These are phyloP conservation scores for Tinea pellionella DNA, from an alignment of 2,888 invertebrate genomes.

Conservation along the genomic window DNA sequence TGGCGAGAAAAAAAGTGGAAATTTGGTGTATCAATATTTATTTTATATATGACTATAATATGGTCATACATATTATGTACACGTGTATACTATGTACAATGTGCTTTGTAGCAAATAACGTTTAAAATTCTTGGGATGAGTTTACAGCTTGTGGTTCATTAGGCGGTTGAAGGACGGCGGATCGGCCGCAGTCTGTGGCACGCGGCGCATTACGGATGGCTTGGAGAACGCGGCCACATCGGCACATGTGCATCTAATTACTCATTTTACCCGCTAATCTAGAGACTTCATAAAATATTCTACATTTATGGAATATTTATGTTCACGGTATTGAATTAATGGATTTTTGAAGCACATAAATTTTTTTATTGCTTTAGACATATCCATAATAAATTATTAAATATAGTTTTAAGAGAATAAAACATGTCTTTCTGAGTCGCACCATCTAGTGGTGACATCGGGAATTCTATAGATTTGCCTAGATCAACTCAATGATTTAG, in stretches of 20 bases:
- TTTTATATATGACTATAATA: too few relatives aligned
- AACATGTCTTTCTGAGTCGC: neutral
- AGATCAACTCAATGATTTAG: neutral
- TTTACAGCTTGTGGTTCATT: neutral
- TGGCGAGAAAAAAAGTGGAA: neutral
- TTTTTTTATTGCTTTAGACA: too few relatives aligned
- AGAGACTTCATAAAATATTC: conserved; percentile 19
- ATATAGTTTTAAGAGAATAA: too few relatives aligned
- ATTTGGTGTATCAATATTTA: too few relatives aligned
- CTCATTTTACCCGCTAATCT: conserved; percentile 27
- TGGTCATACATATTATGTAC: too few relatives aligned
- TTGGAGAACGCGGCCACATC: conserved; percentile 20
- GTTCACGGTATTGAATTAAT: neutral
- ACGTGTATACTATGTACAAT: too few relatives aligned
- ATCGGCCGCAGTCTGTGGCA: conserved; percentile 32
- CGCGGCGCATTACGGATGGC: conserved; percentile 45
- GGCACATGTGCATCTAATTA: conserved; percentile 56
- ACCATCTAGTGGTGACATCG: neutral
- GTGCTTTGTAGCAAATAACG: neutral
- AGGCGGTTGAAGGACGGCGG: conserved; percentile 23
- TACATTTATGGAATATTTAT: neutral
- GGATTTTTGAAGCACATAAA: neutral
- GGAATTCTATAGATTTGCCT: neutral
- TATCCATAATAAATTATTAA: too few relatives aligned
- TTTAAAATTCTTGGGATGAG: neutral